Evolutionary conservation across 1,140 invertebrate species (phyloP).

Genomic region (Aphelenchoides avenae): DNA sequence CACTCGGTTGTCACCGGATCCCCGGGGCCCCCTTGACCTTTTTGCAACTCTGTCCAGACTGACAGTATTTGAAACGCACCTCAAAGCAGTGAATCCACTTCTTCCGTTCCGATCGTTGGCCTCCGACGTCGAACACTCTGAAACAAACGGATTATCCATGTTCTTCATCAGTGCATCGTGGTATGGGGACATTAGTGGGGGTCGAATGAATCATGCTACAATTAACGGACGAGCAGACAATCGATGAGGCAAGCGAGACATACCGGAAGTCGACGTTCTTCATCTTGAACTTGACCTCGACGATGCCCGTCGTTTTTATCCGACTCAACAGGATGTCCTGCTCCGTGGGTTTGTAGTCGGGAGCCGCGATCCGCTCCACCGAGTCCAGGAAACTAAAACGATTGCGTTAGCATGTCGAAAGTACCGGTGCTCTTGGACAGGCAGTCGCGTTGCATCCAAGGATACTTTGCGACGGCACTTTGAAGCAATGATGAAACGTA

Average conservation of each 20-base stretch:
- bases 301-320: constrained; percentile 88
- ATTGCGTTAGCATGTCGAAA: not conserved
- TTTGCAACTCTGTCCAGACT: too few species aligned
- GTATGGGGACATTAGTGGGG: too few species aligned
- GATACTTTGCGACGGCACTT: too few species aligned
- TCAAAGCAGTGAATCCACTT: constrained; percentile 65
- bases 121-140: constrained; percentile 63
- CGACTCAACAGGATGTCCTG: constrained; percentile 93
- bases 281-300: constrained; percentile 76
- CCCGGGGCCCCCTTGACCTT: too few species aligned
- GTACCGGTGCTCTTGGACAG: too few species aligned
- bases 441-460: too few species aligned
- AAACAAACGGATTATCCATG: constrained; percentile 13
- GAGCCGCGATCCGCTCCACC: constrained; percentile 84
- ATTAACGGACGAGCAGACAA: too few species aligned
- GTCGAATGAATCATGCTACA: too few species aligned
- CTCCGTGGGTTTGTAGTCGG: constrained; percentile 87
- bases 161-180: too few species aligned
- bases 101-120: constrained; percentile 63
- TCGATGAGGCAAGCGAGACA: too few species aligned
- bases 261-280: constrained; percentile 57
- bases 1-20: too few species aligned
- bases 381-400: constrained; percentile 67
- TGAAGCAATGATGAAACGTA: constrained; percentile 82
- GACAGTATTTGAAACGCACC: too few species aligned